Conservation (phyloP, 2,888 invertebrate genomes). For the Pyrgus malvae region DNA sequence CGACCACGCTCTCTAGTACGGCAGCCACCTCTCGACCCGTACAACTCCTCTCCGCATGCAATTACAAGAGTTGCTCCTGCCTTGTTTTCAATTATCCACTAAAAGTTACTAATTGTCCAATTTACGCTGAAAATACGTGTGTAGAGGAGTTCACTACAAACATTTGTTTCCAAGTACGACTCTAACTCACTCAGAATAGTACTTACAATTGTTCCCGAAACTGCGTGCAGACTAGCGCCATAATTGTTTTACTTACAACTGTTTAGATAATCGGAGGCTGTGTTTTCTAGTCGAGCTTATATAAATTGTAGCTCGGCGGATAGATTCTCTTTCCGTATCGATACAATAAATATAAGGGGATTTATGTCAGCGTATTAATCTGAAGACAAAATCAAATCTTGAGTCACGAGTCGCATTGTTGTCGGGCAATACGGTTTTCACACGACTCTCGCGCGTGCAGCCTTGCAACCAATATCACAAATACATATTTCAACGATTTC, state of each 20-base stretch:
- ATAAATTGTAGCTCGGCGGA: slow-evolving; percentile 39
- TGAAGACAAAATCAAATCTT: slow-evolving; percentile 63
- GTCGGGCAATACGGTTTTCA: slow-evolving; percentile 64
- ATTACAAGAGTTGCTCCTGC: slow-evolving; percentile 45
- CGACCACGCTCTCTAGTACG: slow-evolving; percentile 40
- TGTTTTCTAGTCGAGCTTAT: slow-evolving; percentile 37
- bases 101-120: slow-evolving; percentile 46
- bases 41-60: slow-evolving; percentile 44
- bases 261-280: slow-evolving; percentile 33
- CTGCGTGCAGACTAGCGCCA: slow-evolving; percentile 5
- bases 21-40: slow-evolving; percentile 44
- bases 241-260: slow-evolving; percentile 28
- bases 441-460: slow-evolving; percentile 62
- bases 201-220: slow-evolving; percentile 3
- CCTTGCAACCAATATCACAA: slow-evolving; percentile 54
- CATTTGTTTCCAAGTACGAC: not conserved
- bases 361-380: slow-evolving; percentile 76
- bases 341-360: slow-evolving; percentile 71
- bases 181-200: slow-evolving; percentile 3
- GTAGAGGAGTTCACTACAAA: not conserved
- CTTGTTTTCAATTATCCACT: slow-evolving; percentile 44
- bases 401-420: slow-evolving; percentile 74
- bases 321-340: slow-evolving; percentile 53
- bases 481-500: slow-evolving; percentile 59
- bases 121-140: slow-evolving; percentile 1